Evolutionary conservation across 2,888 invertebrate genomes (phyloP), one percentile per base, ranked within the genome.

Genomic region (Mesochorus sp.): DNA sequence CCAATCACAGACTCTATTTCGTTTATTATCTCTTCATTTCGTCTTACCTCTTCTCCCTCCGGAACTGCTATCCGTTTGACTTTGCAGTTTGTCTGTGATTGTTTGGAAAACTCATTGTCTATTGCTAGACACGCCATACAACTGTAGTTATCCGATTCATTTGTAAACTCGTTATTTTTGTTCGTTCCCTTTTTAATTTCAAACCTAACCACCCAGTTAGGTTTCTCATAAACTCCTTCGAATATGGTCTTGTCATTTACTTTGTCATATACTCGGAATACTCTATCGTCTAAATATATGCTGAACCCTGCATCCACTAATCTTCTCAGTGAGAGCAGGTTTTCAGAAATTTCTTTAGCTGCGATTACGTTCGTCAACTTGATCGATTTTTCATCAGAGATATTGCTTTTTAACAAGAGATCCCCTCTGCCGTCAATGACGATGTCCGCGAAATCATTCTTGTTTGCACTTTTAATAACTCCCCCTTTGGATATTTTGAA

Each of bases 381-480:
- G 10, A 81, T 72, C 14, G 51, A 21, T 37, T 53, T 80, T n/a
- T 47, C 51, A 19, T 73, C 51, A 24, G 53, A 51, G 12, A 51
- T 39, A 55, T 81, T 61, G 10, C 49, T 68, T 44, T 77, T 53
- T 10, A 84, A 42, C 12, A 79, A 49, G 10, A 83, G 68, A 75
- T 83, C 71, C 8, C 81, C 82, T 81, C 53, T 81, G 31, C 81
- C 82, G 73, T 84, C 83, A 68, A 83, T 80, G 12, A 68, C 62
- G 28, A 83, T 79, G 39, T 81, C 79, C 24, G 82, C 80, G 44
- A 74, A 76, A 8, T 76, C 31, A 47, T 82, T 82, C 49, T 80
- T 81, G 34, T 80, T 82, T 8, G 80, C 81, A 59, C 78, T 80
- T 42, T 39, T 81, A 80, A 76, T 81, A 75, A 39, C 31, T 2